These are phyloP conservation scores for Elysia crispata DNA, from an alignment of 2,888 invertebrate species.

Conservation along the genomic window DNA sequence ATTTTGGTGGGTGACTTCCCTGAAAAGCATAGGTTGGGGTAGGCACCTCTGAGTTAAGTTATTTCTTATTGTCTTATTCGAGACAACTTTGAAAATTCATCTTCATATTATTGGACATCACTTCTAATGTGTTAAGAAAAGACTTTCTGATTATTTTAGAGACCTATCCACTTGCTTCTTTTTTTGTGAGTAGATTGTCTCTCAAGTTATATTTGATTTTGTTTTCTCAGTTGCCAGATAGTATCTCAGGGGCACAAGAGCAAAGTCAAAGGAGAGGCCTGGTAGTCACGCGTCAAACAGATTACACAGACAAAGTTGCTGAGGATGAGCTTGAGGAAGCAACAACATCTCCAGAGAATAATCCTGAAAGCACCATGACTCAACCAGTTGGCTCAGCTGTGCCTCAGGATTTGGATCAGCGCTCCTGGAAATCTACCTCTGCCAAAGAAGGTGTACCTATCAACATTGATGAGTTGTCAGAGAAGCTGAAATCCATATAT, in stretches of 20 bases:
- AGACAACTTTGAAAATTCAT: too few species aligned
- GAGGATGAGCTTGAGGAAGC: conserved; percentile 66
- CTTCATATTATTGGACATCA: too few species aligned
- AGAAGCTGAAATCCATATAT: conserved; percentile 62
- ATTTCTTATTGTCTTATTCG: too few species aligned
- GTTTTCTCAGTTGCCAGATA: too few species aligned
- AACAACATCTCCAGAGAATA: conserved; percentile 55
- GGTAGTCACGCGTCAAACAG: conserved; percentile 52
- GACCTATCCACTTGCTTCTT: too few species aligned
- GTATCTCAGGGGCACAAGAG: conserved; percentile 17
- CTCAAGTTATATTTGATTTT: too few species aligned
- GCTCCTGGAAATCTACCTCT: conserved; percentile 55
- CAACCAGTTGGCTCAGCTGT: conserved; percentile 37
- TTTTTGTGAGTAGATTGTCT: too few species aligned
- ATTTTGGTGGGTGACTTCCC: too few species aligned
- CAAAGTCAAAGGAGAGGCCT: conserved; percentile 53
- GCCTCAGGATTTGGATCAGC: conserved; percentile 50
- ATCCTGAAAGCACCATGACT: conserved; percentile 34
- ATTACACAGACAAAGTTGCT: conserved; percentile 62
- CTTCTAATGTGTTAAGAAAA: too few species aligned
- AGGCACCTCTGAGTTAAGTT: too few species aligned
- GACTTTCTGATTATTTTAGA: too few species aligned
- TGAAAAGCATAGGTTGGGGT: too few species aligned
- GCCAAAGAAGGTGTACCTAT: conserved; percentile 62
- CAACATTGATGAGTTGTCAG: conserved; percentile 67